Conservation (phyloP, 2,113 vertebrate genomes). For the Tachuris rubrigastra region DNA sequence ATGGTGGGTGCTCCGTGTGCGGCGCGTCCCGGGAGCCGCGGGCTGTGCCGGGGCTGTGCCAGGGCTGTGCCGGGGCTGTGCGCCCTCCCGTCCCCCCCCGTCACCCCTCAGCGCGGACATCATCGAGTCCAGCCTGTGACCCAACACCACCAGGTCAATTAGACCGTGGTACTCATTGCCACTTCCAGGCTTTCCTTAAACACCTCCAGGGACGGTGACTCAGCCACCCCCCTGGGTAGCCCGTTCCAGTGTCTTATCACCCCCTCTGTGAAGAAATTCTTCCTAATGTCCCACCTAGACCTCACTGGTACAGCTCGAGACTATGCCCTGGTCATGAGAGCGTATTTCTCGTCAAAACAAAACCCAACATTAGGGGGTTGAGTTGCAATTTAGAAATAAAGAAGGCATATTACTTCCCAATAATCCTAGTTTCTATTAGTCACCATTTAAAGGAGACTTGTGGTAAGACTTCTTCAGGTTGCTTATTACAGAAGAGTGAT, state of each 20-base stretch:
- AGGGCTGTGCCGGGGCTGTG: too few relatives aligned
- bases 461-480: background rate
- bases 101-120: rapidly evolving
- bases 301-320: background rate
- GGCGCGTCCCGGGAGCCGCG: background rate
- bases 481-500: background rate
- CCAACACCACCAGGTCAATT: rapidly evolving
- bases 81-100: rapidly evolving
- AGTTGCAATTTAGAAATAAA: background rate
- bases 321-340: background rate
- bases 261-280: background rate
- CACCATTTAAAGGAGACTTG: background rate
- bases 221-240: background rate
- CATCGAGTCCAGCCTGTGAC: too few relatives aligned
- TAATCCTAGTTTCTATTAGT: background rate
- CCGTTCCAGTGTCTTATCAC: background rate
- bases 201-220: background rate
- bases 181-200: background rate
- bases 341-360: background rate
- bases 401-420: background rate
- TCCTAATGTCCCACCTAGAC: background rate
- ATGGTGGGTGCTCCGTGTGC: rapidly evolving
- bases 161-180: rapidly evolving
- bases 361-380: background rate
- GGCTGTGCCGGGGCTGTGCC: rapidly evolving